These are phyloP conservation scores for Heliconius ismenius DNA, from an alignment of 2,888 invertebrate species.

Conservation along the genomic window DNA sequence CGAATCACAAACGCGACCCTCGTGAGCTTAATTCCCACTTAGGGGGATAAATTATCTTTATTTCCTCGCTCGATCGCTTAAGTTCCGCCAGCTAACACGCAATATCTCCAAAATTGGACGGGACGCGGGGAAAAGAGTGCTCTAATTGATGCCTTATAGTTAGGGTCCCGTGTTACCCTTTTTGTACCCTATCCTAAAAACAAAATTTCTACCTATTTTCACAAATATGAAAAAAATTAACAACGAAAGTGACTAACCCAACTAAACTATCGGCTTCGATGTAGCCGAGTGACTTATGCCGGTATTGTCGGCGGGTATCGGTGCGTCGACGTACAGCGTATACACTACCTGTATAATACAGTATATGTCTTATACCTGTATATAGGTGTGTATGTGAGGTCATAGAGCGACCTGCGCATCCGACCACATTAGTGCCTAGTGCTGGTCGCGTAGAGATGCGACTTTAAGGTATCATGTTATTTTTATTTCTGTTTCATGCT, in stretches of 20 bases:
- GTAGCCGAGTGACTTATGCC: constrained; percentile 18
- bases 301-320: constrained; percentile 13
- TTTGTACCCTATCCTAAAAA: too few species aligned
- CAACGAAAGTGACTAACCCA: constrained; percentile 4
- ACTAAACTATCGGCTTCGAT: constrained; percentile 11
- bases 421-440: constrained; percentile 59
- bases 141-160: too few species aligned
- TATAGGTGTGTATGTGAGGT: constrained; percentile 10
- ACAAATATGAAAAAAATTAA: constrained; percentile 1
- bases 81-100: too few species aligned
- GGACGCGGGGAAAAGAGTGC: too few species aligned
- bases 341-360: not conserved
- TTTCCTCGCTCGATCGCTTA: too few species aligned
- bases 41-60: too few species aligned
- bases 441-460: constrained; percentile 8
- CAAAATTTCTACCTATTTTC: not conserved
- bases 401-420: constrained; percentile 45
- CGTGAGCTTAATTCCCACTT: too few species aligned
- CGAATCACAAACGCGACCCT: too few species aligned
- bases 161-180: too few species aligned
- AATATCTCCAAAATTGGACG: too few species aligned
- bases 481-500: not conserved
- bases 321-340: constrained; percentile 16
- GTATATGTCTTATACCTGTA: not conserved
- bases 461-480: not conserved